Conservation (phyloP, 2,888 invertebrate genomes). For the Ochropacha duplaris region DNA sequence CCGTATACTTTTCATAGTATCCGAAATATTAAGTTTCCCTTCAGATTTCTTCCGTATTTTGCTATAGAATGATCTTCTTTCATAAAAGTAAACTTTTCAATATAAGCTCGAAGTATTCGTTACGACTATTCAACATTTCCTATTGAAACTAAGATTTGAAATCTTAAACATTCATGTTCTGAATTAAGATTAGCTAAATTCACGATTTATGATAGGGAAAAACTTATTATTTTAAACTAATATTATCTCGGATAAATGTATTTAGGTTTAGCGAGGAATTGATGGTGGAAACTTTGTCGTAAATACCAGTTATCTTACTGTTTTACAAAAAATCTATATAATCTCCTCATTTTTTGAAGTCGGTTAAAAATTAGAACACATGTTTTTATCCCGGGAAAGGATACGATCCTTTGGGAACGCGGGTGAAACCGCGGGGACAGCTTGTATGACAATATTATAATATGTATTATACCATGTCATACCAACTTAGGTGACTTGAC, state of each 20-base stretch:
- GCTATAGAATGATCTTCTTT: not conserved
- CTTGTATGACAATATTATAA: too few relatives aligned
- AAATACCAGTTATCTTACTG: not conserved
- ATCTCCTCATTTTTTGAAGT: too few relatives aligned
- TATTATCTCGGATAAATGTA: not conserved
- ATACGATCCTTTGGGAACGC: too few relatives aligned
- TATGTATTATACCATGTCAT: too few relatives aligned
- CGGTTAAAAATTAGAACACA: too few relatives aligned
- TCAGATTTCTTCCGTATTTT: not conserved
- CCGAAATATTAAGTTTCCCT: not conserved
- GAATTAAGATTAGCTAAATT: conserved; percentile 17
- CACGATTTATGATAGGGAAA: too few relatives aligned
- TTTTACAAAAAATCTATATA: too few relatives aligned
- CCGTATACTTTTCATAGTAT: not conserved
- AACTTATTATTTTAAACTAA: not conserved
- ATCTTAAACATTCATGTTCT: conserved; percentile 10
- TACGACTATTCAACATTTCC: conserved; percentile 7
- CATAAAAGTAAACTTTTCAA: not conserved
- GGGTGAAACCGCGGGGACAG: too few relatives aligned
- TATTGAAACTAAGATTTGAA: conserved; percentile 3
- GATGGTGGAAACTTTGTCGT: not conserved
- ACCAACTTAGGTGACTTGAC: too few relatives aligned
- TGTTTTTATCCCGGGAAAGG: too few relatives aligned
- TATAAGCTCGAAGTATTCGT: not conserved
- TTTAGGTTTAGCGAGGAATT: not conserved